Evolutionary conservation across 1,140 invertebrate species (phyloP).

Genomic region (Drosophila grimshawi): DNA sequence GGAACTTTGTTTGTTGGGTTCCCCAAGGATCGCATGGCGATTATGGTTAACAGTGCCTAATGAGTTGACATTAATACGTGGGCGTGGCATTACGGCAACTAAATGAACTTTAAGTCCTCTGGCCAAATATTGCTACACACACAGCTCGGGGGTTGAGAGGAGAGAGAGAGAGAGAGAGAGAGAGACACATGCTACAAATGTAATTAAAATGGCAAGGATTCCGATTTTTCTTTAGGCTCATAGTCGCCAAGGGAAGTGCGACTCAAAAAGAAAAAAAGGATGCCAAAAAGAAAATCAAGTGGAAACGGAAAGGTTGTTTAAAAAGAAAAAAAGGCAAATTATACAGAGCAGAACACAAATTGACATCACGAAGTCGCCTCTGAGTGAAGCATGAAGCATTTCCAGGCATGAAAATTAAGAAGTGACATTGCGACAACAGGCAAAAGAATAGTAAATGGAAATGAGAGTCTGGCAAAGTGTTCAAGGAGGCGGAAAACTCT

Average conservation of each 20-base stretch:
- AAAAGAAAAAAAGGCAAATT: conserved; percentile 18
- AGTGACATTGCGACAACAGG: conserved; percentile 11
- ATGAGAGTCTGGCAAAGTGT: conserved; percentile 22
- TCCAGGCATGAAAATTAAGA: conserved; percentile 28
- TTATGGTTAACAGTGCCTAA: conserved; percentile 69
- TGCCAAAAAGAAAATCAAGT: neutral
- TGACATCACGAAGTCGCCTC: conserved; percentile 30
- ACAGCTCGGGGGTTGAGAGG: too few relatives aligned
- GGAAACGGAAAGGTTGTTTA: neutral
- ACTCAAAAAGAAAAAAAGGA: neutral
- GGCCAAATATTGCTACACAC: neutral
- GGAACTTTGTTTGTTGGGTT: conserved; percentile 9
- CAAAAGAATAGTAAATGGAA: conserved; percentile 19
- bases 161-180: too few relatives aligned
- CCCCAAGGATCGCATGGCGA: conserved; percentile 49
- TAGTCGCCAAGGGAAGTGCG: neutral
- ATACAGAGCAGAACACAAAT: conserved; percentile 10
- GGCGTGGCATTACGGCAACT: conserved; percentile 13
- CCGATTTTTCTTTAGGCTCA: neutral
- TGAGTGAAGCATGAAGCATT: conserved; percentile 1
- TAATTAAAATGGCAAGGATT: conserved; percentile 33
- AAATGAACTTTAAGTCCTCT: conserved; percentile 14
- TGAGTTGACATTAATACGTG: conserved; percentile 71
- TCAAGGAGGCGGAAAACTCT: conserved; percentile 14
- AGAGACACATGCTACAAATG: conserved; percentile 36